These are phyloP conservation scores for Plestiodon gilberti DNA, from an alignment of 2,113 vertebrate species.

Conservation along the genomic window DNA sequence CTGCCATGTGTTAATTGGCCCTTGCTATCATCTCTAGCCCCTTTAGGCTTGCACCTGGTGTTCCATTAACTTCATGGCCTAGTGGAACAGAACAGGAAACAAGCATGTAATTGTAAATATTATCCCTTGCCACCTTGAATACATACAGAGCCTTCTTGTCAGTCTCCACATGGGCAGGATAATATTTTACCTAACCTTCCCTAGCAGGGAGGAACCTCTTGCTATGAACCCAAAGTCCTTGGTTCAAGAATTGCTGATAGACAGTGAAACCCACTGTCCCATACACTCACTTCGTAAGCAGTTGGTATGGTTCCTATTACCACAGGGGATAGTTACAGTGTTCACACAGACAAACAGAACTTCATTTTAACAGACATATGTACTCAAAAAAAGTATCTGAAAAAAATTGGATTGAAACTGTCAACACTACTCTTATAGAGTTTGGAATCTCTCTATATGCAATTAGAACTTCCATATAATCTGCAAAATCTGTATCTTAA, in stretches of 20 bases:
- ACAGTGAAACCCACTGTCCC: background rate
- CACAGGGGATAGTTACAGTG: background rate
- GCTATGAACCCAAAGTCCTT: background rate
- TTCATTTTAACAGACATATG: background rate
- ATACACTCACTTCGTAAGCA: background rate
- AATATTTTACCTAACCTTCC: too few relatives aligned
- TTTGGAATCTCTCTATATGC: background rate
- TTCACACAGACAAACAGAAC: too few relatives aligned
- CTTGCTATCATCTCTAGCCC: background rate
- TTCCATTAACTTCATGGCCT: background rate
- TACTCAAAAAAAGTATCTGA: background rate
- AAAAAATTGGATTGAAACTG: background rate
- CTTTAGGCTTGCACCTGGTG: background rate
- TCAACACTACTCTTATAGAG: background rate
- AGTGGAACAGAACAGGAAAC: background rate
- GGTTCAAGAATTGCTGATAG: background rate
- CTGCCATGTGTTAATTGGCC: background rate
- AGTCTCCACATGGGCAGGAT: background rate
- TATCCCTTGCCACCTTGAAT: background rate
- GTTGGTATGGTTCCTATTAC: background rate
- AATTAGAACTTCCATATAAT: background rate
- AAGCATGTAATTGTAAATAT: background rate
- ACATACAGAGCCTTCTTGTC: background rate
- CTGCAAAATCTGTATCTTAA: background rate
- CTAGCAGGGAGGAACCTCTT: background rate